phyloP scores from a whole-genome alignment of 2,113 vertebrate species.

The Psittacula cyanocephala region DNA sequence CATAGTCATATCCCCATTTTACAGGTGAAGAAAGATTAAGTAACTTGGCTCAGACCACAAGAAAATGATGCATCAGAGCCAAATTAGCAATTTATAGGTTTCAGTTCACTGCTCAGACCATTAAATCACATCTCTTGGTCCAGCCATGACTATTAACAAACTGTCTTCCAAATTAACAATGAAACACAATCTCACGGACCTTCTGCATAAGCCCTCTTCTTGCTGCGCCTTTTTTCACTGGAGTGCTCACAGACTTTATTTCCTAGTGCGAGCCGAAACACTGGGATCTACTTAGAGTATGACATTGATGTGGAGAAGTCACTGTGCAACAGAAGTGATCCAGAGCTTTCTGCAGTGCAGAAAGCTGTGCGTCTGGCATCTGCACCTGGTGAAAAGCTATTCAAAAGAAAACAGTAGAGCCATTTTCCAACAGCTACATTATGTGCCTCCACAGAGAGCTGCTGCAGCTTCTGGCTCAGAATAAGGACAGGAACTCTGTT shows the following conservation, averaged over 20 bases:
- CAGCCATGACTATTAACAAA: not conserved
- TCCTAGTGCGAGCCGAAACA: not conserved
- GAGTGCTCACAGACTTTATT: not conserved
- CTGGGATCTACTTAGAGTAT: not conserved
- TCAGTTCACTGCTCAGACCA: not conserved
- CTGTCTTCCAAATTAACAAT: not conserved
- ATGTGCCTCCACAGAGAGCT: conserved; percentile 42
- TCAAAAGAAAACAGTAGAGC: not conserved
- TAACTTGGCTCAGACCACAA: not conserved
- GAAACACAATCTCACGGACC: not conserved
- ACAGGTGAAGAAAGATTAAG: not conserved
- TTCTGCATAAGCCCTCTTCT: not conserved
- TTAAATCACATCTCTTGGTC: not conserved
- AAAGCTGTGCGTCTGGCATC: conserved; percentile 56
- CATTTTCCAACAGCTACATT: not conserved
- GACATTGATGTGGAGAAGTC: conserved; percentile 10
- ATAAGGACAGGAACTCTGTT: not conserved
- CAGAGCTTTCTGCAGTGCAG: not conserved
- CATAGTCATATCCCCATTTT: not conserved
- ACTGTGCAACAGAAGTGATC: not conserved
- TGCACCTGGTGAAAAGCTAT: conserved; percentile 45
- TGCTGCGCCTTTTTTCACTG: accelerated
- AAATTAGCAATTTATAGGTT: not conserved
- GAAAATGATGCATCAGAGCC: not conserved
- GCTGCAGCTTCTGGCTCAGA: not conserved